Conservation (phyloP, 2,113 vertebrate species). For the Aplodontia rufa region DNA sequence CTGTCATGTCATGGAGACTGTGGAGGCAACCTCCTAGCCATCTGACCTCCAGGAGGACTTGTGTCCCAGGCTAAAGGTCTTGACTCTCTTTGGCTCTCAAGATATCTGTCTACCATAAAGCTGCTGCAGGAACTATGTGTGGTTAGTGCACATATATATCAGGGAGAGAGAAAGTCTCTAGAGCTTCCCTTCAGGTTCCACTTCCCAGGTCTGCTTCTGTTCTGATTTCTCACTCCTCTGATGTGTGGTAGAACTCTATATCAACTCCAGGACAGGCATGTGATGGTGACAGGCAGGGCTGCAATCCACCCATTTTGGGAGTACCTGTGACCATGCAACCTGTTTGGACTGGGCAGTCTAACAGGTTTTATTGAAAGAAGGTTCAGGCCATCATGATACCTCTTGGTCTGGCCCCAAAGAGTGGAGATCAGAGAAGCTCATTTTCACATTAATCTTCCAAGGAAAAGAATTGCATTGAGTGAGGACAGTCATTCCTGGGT, state of each 20-base stretch:
- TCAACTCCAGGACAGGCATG: background rate
- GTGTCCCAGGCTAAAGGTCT: fast-evolving
- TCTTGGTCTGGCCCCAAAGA: background rate
- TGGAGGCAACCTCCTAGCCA: background rate
- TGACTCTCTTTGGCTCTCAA: background rate
- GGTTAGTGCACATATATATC: too few species aligned
- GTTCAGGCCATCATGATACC: background rate
- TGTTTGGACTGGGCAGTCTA: background rate
- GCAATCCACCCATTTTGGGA: background rate
- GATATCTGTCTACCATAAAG: background rate
- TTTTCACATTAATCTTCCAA: background rate
- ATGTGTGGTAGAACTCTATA: background rate
- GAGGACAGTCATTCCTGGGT: background rate
- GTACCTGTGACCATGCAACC: background rate
- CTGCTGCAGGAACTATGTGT: background rate
- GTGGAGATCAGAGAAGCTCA: background rate
- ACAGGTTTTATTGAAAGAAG: background rate
- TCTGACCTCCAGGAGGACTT: background rate
- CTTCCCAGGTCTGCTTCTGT: background rate
- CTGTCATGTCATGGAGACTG: background rate
- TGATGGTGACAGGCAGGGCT: background rate
- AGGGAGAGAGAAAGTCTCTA: background rate
- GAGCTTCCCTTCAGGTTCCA: background rate
- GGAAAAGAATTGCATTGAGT: background rate
- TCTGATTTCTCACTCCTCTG: background rate